Conservation (phyloP, 2,797 vertebrate genomes). For the Argentina silus region DNA sequence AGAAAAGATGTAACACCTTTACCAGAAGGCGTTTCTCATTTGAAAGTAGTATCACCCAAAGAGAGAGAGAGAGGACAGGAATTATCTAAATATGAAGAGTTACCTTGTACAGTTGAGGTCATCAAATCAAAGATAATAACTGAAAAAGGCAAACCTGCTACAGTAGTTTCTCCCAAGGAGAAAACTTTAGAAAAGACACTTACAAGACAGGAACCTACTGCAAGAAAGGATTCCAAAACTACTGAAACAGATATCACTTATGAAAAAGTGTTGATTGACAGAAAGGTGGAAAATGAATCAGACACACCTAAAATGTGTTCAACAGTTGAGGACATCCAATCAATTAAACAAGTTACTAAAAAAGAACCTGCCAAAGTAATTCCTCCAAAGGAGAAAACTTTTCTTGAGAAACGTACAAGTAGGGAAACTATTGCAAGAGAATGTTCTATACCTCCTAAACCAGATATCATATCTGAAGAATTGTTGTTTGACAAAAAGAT, state of each 20-base stretch:
- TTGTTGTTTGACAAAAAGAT: neutral
- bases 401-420: neutral
- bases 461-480: neutral
- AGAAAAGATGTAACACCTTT: neutral
- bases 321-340: neutral
- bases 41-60: neutral
- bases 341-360: neutral
- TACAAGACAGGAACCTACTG: neutral
- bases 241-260: neutral
- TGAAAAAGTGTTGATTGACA: neutral
- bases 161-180: neutral
- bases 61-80: conserved; percentile 4
- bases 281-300: no score
- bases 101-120: neutral
- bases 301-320: no score
- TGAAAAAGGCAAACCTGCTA: conserved; percentile 8
- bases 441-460: neutral
- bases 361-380: conserved; percentile 6
- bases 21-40: neutral
- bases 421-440: neutral
- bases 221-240: neutral
- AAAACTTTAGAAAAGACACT: neutral
- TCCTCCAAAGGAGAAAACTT: neutral
- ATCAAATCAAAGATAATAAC: neutral
- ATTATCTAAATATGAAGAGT: conserved; percentile 7